Evolutionary conservation across 2,888 invertebrate species (phyloP), one percentile per base, ranked within the genome.

Genomic region (Alcis repandata): DNA sequence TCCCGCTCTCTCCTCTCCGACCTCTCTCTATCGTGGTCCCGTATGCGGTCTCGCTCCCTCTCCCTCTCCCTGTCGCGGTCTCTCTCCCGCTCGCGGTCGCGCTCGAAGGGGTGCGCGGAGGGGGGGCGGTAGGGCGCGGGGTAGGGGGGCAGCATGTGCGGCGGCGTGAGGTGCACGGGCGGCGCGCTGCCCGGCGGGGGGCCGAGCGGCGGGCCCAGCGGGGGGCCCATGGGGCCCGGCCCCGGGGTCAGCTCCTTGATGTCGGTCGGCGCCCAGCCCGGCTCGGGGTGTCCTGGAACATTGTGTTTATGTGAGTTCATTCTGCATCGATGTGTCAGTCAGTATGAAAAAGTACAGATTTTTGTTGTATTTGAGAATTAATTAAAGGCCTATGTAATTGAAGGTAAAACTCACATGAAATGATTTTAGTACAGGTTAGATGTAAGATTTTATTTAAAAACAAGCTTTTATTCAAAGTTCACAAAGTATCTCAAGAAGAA

Each of bases 161-260:
- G 86, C 41, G 86, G 83, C 61, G 79, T 69, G 77, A 76, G 70
- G 72, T 71, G 76, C 70, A 81, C 76, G 36, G 89, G 86, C 80
- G 77, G 64, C 74, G 87, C 80, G 77, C 63, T 74, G 76, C 49
- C 68, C 75, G 33, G 79, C 45, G 86, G 81, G 59, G 80, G 75
- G 73, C 79, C 77, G 71, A 78, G 73, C 63, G 86, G 79, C 49
- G 89, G 87, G 48, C 85, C 88, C 72, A 86, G 84, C 73, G 88
- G 90, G 64, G 73, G 82, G 63, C 70, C 81, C 77, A 82, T 80
- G 36, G 95, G 94, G 0, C 95, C 95, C 0, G 95, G 95, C 0
- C 95, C 95, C 0, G 96, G 95, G 0, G 96, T 95, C 63, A 96
- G 86, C 79, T 96, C 95, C 83, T 96, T 96, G 60, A 96, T 95